Conservation (phyloP, 2,888 invertebrate species). For the Erynnis tages region DNA sequence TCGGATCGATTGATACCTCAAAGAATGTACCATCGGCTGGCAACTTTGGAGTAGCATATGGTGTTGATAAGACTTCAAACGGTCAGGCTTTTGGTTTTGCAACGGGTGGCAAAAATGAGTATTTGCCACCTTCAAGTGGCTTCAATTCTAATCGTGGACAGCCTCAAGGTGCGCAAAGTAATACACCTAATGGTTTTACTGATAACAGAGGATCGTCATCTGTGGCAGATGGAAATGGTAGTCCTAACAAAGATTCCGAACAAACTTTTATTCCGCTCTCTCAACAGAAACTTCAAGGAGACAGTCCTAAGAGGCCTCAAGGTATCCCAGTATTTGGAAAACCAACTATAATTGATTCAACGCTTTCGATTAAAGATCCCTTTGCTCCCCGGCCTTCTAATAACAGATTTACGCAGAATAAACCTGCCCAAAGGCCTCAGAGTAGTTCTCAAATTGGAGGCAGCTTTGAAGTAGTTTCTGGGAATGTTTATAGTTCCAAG, state of each 20-base stretch:
- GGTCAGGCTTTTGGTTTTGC: conserved; percentile 30
- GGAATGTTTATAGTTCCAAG: conserved; percentile 16
- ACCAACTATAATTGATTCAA: conserved; percentile 20
- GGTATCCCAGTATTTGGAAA: conserved; percentile 10
- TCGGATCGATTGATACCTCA: conserved; percentile 1
- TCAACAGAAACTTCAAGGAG: conserved; percentile 30
- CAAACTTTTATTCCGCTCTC: conserved; percentile 18
- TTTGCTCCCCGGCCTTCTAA: conserved; percentile 9
- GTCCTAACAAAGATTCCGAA: background rate
- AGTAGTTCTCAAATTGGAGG: background rate
- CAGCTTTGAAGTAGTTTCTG: conserved; percentile 23
- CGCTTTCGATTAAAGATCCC: conserved; percentile 21
- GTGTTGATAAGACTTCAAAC: conserved; percentile 33
- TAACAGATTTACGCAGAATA: conserved; percentile 17
- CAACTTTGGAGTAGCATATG: conserved; percentile 32
- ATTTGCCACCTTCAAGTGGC: conserved; percentile 40
- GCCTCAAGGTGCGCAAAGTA: background rate
- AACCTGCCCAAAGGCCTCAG: conserved; percentile 2
- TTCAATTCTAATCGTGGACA: background rate
- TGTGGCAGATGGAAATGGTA: background rate
- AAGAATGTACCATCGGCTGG: conserved; percentile 14
- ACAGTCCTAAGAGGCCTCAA: conserved; percentile 1
- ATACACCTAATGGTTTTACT: background rate
- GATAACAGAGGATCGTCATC: background rate
- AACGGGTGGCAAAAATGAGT: conserved; percentile 43